Percentiles rank a stretch among this genome's conserved stretches.
Evolutionary conservation across 2,888 invertebrate species (phyloP).

Genomic region (Oscheius sp.): DNA sequence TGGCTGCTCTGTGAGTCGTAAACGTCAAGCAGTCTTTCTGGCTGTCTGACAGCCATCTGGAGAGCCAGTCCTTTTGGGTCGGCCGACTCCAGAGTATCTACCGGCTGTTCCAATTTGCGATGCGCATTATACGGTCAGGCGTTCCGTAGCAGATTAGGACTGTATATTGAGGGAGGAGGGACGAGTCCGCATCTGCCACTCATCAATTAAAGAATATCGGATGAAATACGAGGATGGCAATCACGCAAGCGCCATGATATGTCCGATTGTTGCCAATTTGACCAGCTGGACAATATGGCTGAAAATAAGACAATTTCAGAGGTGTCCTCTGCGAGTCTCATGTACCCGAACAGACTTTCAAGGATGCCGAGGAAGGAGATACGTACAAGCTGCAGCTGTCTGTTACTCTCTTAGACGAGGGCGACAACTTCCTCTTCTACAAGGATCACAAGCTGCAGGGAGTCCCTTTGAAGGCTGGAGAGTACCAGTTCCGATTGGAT

Average conservation of each 20-base stretch:
- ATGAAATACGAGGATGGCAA: constrained; percentile 35
- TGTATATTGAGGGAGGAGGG: constrained; percentile 3
- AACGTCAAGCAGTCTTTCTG: not conserved
- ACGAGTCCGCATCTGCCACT: constrained; percentile 16
- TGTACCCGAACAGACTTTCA: constrained; percentile 65
- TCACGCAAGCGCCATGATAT: constrained; percentile 25
- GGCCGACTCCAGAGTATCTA: constrained; percentile 5
- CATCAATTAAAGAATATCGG: constrained; percentile 31
- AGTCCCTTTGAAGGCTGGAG: constrained; percentile 62
- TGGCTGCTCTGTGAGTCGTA: constrained; percentile 8
- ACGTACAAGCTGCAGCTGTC: constrained; percentile 56
- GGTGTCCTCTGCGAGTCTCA: constrained; percentile 60
- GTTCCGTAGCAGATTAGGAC: constrained; percentile 27
- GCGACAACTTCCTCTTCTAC: constrained; percentile 26
- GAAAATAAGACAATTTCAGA: constrained; percentile 42
- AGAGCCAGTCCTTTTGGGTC: not conserved
- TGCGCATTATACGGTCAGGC: constrained; percentile 29
- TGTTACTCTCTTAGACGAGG: constrained; percentile 46
- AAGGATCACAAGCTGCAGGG: constrained; percentile 51
- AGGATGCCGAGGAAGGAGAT: constrained; percentile 67
- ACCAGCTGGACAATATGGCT: constrained; percentile 10
- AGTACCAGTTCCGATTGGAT: constrained; percentile 66
- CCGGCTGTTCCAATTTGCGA: constrained; percentile 13
- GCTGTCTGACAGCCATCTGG: constrained; percentile 26
- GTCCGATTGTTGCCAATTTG: constrained; percentile 30